phyloP scores from a whole-genome alignment of 2,888 invertebrate species.

The Apamea sordens region DNA sequence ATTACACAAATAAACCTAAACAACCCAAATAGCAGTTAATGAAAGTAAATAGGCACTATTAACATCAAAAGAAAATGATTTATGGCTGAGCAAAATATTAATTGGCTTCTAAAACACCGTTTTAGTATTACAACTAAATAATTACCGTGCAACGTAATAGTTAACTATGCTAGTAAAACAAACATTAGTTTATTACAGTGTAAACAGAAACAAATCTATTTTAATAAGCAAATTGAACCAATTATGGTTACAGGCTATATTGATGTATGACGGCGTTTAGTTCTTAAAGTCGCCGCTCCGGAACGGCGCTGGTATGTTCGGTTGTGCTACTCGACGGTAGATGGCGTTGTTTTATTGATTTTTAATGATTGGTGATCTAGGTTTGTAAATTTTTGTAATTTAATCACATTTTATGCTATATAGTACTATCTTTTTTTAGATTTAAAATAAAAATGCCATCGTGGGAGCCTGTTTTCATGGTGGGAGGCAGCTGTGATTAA shows the following conservation, averaged over 20 bases:
- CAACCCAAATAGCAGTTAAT: slow-evolving; percentile 42
- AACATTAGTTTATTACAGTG: slow-evolving; percentile 74
- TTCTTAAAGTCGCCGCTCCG: slow-evolving; percentile 73
- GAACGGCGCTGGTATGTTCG: slow-evolving; percentile 73
- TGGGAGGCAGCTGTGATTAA: neutral
- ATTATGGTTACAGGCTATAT: slow-evolving; percentile 78
- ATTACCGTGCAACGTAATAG: slow-evolving; percentile 62
- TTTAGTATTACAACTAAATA: slow-evolving; percentile 55
- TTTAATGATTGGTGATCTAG: slow-evolving; percentile 36
- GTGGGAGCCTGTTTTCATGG: neutral
- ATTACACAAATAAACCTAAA: slow-evolving; percentile 43
- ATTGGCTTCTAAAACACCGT: slow-evolving; percentile 42
- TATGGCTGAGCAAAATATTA: slow-evolving; percentile 54
- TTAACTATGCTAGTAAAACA: slow-evolving; percentile 63
- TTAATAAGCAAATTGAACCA: slow-evolving; percentile 85
- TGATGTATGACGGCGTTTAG: slow-evolving; percentile 75
- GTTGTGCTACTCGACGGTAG: slow-evolving; percentile 82
- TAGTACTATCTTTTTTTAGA: neutral
- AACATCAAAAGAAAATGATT: slow-evolving; percentile 55
- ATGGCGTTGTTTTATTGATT: slow-evolving; percentile 80
- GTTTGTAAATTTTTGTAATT: neutral
- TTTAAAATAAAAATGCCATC: neutral
- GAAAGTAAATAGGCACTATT: slow-evolving; percentile 50
- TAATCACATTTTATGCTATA: neutral
- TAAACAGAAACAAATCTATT: slow-evolving; percentile 85